Conservation (phyloP, 2,888 invertebrate species). For the Blastobasis adustella region DNA sequence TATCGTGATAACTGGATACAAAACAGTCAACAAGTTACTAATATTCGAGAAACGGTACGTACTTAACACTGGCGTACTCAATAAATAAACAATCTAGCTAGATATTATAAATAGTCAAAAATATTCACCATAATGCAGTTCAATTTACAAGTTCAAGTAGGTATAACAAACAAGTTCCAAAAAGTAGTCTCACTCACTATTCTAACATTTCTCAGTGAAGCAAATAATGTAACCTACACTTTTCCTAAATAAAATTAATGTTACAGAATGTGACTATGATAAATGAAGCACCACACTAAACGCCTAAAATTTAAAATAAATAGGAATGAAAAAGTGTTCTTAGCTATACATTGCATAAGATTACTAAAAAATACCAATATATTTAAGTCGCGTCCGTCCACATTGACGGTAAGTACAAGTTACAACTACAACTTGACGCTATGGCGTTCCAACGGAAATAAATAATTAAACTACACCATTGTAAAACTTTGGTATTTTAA, state of each 20-base stretch:
- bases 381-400: too few species aligned
- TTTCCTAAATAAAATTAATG: not conserved
- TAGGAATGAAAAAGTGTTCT: constrained; percentile 20
- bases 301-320: constrained; percentile 16
- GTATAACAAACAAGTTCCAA: constrained; percentile 34
- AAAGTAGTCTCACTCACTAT: constrained; percentile 25
- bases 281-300: constrained; percentile 30
- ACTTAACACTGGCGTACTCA: constrained; percentile 22
- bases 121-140: constrained; percentile 51
- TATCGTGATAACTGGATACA: constrained; percentile 41
- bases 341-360: not conserved
- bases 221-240: constrained; percentile 7
- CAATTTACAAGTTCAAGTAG: constrained; percentile 19
- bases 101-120: constrained; percentile 22
- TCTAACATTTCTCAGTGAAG: constrained; percentile 20
- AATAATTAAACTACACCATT: not conserved
- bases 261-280: constrained; percentile 6
- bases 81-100: constrained; percentile 20
- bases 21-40: constrained; percentile 50
- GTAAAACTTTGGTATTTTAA: constrained; percentile 6
- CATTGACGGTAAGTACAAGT: not conserved
- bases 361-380: too few species aligned
- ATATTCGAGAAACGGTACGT: constrained; percentile 44
- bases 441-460: not conserved
- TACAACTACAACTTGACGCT: not conserved